Conservation (phyloP, 2,888 invertebrate genomes). For the Suillia variegata region DNA sequence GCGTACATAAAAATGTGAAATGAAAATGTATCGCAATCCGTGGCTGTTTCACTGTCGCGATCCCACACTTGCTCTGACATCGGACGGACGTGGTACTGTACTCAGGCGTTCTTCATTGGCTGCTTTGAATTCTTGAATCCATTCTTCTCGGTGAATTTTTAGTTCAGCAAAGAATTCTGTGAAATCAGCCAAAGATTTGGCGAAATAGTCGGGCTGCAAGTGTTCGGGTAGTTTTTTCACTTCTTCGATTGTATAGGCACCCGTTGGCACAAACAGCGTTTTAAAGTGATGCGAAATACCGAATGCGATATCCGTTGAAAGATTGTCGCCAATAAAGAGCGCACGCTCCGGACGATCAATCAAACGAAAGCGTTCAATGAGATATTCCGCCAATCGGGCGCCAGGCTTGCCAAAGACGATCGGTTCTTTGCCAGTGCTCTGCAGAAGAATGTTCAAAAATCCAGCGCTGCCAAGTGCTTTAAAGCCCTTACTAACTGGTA, state of each 20-base stretch:
- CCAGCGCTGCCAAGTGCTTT: slow-evolving; percentile 29
- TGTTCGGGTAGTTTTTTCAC: slow-evolving; percentile 30
- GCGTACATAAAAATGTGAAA: too few species aligned
- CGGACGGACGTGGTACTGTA: too few species aligned
- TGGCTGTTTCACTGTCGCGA: too few species aligned
- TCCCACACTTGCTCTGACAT: too few species aligned
- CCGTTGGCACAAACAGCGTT: slow-evolving; percentile 72
- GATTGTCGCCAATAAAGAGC: slow-evolving; percentile 82
- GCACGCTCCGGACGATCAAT: slow-evolving; percentile 69
- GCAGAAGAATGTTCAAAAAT: slow-evolving; percentile 31
- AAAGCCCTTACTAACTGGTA: slow-evolving; percentile 36
- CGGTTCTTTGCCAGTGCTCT: slow-evolving; percentile 50
- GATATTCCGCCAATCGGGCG: slow-evolving; percentile 42
- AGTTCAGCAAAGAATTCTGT: slow-evolving; percentile 31
- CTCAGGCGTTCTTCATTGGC: too few species aligned
- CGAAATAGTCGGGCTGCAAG: slow-evolving; percentile 37
- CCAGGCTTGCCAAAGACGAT: slow-evolving; percentile 60
- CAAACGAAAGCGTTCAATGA: slow-evolving; percentile 45
- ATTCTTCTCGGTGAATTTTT: too few species aligned
- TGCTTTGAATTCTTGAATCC: too few species aligned
- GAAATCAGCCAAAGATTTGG: slow-evolving; percentile 40
- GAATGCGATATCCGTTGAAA: slow-evolving; percentile 76
- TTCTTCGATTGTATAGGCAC: slow-evolving; percentile 33
- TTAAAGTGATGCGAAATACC: slow-evolving; percentile 71
- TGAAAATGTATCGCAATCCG: too few species aligned